Evolutionary conservation across 1,140 invertebrate genomes (phyloP), one percentile per base, ranked within the genome.

Genomic region (Hermatobates lingyangjiaoensis): DNA sequence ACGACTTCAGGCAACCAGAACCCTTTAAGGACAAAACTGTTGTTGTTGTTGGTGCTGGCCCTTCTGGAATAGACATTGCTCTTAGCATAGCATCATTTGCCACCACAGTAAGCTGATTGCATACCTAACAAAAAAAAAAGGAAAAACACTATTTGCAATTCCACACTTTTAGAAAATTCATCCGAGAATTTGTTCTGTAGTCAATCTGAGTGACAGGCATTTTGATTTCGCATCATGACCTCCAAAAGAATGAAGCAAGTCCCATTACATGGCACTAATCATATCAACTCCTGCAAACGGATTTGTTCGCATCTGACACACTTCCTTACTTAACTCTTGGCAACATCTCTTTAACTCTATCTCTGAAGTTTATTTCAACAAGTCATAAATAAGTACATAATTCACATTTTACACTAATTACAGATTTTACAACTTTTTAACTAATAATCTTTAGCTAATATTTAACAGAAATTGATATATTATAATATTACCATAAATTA

Each of bases 21-120:
- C 57, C 66, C 5, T 92, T 83, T 62, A 58, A 62, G 28, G 74
- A 67, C 52, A 74, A 83, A 59, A 71, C 59, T 3, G 84, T 93
- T 0, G 65, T 85, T 0, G 77, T 92, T 20, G 64, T 94, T 28
- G 91, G 91, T 7, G 86, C 82, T 38, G 87, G 86, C 18, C 81
- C 87, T 12, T 92, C 87, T 14, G 89, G 87, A 58, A 65, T 66
- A 21, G 81, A 83, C 55, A 75, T 83, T 34, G 66, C 72, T 21
- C 47, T 77, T 1, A 79, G 82, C 62, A 61, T 83, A 7, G 59
- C 72, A 21, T 59, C 66, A 30, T 60, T 65, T 47, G 74, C 75
- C 2, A 63, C 69, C 54, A 68, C 74, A 59, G 74, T 75, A 61
- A 48, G 51, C 50, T 38, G 10, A 5, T 30, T 20, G 26, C 14